These are phyloP conservation scores for Lota lota DNA, from an alignment of 2,113 vertebrate species.

Conservation along the genomic window DNA sequence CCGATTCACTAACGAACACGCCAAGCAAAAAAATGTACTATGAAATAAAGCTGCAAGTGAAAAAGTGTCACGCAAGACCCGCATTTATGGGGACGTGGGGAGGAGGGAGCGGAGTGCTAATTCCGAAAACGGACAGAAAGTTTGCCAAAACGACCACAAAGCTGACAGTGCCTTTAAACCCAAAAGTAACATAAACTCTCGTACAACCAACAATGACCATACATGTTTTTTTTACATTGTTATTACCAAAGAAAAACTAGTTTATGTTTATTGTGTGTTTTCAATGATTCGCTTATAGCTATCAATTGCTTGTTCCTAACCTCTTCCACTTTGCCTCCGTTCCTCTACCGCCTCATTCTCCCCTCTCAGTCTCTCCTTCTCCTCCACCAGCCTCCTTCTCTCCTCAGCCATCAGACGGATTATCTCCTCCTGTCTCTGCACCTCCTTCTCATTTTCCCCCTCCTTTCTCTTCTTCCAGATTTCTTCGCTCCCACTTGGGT, in stretches of 20 bases:
- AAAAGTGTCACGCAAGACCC: too few species aligned
- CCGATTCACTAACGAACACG: too few species aligned
- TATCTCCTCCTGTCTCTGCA: conserved; percentile 49
- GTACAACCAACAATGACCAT: too few species aligned
- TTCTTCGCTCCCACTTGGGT: neutral
- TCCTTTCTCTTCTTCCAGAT: conserved; percentile 5
- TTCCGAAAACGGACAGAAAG: too few species aligned
- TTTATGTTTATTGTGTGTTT: neutral
- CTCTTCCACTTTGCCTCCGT: conserved; percentile 44
- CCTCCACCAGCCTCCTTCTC: conserved; percentile 44
- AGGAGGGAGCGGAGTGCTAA: too few species aligned
- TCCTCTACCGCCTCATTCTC: conserved; percentile 47
- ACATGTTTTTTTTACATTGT: too few species aligned
- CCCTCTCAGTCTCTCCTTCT: conserved; percentile 40
- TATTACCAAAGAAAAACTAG: too few species aligned
- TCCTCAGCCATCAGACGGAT: conserved; percentile 45
- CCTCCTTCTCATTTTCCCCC: conserved; percentile 31
- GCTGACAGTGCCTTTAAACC: too few species aligned
- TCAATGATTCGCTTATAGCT: neutral
- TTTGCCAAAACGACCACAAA: too few species aligned
- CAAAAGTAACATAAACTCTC: neutral
- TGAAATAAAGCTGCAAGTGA: too few species aligned
- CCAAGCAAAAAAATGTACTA: too few species aligned
- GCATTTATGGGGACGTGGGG: too few species aligned
- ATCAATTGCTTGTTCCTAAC: conserved; percentile 28